Conservation (phyloP, 2,888 invertebrate species). For the Rhorus exstirpatorius region DNA sequence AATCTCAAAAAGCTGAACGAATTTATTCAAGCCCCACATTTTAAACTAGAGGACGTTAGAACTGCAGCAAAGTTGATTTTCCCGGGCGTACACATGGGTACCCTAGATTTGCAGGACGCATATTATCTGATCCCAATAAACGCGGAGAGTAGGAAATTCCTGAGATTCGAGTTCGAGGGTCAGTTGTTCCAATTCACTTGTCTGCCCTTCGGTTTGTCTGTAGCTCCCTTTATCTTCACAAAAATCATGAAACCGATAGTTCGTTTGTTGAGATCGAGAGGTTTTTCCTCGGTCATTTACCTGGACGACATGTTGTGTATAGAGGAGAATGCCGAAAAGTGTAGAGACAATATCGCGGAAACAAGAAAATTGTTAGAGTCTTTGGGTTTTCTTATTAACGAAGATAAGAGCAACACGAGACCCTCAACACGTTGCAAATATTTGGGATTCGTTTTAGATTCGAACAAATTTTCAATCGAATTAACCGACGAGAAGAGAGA, state of each 20-base stretch:
- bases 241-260: conserved; percentile 68
- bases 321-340: conserved; percentile 37
- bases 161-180: conserved; percentile 70
- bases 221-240: conserved; percentile 73
- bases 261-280: conserved; percentile 20
- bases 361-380: conserved; percentile 38
- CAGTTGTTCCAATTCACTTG: conserved; percentile 72
- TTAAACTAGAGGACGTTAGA: conserved; percentile 63
- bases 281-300: conserved; percentile 42
- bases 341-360: conserved; percentile 14
- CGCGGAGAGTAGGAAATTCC: conserved; percentile 66
- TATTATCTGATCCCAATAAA: conserved; percentile 69
- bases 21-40: conserved; percentile 59
- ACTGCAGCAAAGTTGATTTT: conserved; percentile 53
- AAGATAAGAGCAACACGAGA: conserved; percentile 40
- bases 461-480: conserved; percentile 37
- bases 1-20: conserved; percentile 61
- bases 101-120: conserved; percentile 59
- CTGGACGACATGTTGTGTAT: conserved; percentile 57
- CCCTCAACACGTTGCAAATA: conserved; percentile 44
- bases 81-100: conserved; percentile 41
- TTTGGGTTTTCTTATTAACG: conserved; percentile 52
- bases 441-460: conserved; percentile 55
- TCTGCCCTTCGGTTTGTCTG: conserved; percentile 73
- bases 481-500: conserved; percentile 58